A percentile compares a stretch with the other conserved stretches of the same genome.
phyloP scores from a whole-genome alignment of 2,888 invertebrate species.

The Cacoxenus indagator region DNA sequence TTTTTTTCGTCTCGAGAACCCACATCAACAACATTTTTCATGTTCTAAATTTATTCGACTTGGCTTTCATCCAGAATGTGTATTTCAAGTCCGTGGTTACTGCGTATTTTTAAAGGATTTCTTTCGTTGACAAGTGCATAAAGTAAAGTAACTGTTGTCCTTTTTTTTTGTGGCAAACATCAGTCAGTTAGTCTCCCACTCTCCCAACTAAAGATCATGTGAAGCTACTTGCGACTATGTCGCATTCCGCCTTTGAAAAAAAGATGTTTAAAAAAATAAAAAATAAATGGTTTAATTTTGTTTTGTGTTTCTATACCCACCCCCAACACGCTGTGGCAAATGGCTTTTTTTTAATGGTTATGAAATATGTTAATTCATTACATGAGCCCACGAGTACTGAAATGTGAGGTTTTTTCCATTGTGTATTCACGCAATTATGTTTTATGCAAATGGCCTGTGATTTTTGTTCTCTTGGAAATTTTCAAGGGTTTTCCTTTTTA shows the following conservation, averaged over 20 bases:
- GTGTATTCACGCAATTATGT: constrained; percentile 61
- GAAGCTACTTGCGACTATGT: neutral
- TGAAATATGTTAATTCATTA: constrained; percentile 62
- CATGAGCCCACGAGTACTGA: constrained; percentile 46
- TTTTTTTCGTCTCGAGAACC: neutral
- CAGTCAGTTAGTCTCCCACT: neutral
- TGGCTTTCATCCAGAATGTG: neutral
- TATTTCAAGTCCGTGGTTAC: constrained; percentile 6
- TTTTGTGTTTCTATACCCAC: neutral
- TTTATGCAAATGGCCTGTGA: constrained; percentile 63
- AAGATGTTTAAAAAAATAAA: too few relatives aligned
- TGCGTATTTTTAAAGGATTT: neutral
- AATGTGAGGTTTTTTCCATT: neutral
- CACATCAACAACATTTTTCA: constrained; percentile 11
- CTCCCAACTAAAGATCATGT: too few relatives aligned
- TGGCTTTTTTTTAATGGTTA: neutral
- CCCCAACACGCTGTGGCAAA: neutral
- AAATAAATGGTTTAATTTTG: too few relatives aligned
- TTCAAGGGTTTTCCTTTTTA: neutral
- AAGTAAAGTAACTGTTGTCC: constrained; percentile 1
- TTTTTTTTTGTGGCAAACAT: neutral
- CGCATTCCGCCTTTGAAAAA: neutral
- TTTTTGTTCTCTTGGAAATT: constrained; percentile 44
- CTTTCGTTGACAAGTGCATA: constrained; percentile 13
- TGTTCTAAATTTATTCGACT: neutral